phyloP scores from a whole-genome alignment of 1,140 invertebrate species.

The Batillaria attramentaria region DNA sequence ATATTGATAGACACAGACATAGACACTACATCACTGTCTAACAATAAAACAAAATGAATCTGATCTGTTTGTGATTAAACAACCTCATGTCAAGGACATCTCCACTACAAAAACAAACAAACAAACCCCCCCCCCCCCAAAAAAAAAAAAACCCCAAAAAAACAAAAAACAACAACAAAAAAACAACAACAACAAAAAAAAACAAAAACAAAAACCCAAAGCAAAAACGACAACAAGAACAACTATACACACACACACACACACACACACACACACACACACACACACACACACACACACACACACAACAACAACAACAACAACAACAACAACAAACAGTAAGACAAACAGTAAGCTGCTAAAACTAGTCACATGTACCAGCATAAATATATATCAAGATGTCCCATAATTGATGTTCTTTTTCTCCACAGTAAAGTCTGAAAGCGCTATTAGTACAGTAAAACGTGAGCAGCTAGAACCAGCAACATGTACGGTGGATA shows the following conservation, averaged over 20 bases:
- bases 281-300: not conserved
- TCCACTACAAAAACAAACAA: not conserved
- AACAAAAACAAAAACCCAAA: not conserved
- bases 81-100: not conserved
- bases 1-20: too few relatives aligned
- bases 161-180: too few relatives aligned
- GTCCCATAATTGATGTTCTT: not conserved
- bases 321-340: not conserved
- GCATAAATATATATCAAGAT: not conserved
- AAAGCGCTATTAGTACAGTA: not conserved
- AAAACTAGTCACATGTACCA: not conserved
- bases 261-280: not conserved
- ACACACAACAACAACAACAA: not conserved
- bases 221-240: too few relatives aligned
- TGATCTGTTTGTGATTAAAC: not conserved
- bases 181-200: not conserved
- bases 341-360: not conserved
- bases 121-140: too few relatives aligned
- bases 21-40: too few relatives aligned
- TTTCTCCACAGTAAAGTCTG: not conserved
- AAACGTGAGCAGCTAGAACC: not conserved
- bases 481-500: conserved; percentile 19
- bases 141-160: too few relatives aligned
- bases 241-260: not conserved
- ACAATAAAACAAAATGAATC: too few relatives aligned